These are phyloP conservation scores for Rousettus madagascariensis DNA, from an alignment of 2,797 vertebrate species.

Conservation along the genomic window DNA sequence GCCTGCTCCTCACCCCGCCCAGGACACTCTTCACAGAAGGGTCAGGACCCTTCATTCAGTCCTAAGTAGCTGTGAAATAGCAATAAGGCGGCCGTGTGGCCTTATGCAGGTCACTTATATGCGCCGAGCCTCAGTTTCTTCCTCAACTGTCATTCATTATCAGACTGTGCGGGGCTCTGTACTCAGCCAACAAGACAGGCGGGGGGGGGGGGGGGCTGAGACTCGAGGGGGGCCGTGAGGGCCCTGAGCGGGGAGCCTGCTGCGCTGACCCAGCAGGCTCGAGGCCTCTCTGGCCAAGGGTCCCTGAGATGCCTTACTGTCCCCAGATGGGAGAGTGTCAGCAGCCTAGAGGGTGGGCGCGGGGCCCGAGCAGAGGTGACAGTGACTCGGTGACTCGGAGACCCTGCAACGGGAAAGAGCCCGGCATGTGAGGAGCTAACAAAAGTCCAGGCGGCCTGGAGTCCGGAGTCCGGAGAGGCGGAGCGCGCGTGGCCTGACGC, in stretches of 20 bases:
- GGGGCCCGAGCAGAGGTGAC: not conserved
- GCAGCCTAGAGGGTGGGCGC: not conserved
- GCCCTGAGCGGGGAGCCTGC: not conserved
- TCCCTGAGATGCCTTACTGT: not conserved
- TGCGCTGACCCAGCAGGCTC: rapidly evolving
- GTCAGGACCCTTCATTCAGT: no score
- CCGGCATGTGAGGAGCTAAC: not conserved
- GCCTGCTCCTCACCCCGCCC: not conserved
- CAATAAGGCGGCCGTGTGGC: not conserved
- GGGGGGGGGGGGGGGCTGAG: not conserved
- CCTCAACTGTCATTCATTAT: not conserved
- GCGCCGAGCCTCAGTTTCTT: not conserved
- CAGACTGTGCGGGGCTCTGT: not conserved
- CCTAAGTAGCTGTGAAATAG: not conserved
- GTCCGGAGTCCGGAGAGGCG: no score
- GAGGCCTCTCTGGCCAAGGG: not conserved
- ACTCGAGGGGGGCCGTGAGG: rapidly evolving
- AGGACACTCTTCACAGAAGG: not conserved
- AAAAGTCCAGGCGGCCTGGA: not conserved
- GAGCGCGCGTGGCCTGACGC: rapidly evolving
- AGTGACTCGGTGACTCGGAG: not conserved
- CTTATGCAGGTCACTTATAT: no score
- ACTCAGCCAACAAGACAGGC: not conserved
- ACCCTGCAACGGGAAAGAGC: not conserved
- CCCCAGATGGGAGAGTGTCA: not conserved